phyloP scores from a whole-genome alignment of 2,797 vertebrate genomes.

The Tinamus major region DNA sequence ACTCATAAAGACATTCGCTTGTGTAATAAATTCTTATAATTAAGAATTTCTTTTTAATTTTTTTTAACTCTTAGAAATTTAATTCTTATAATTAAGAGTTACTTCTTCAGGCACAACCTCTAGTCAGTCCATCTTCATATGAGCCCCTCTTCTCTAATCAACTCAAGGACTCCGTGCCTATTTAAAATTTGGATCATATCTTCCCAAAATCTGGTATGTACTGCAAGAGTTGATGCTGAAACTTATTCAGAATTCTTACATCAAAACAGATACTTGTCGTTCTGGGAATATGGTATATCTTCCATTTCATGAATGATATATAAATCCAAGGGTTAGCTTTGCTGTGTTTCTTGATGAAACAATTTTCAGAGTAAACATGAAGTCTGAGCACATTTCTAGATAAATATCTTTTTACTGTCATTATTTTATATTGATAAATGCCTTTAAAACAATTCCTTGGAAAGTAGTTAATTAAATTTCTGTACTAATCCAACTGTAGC shows the following conservation, averaged over 20 bases:
- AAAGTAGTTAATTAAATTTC: not conserved
- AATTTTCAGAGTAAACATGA: constrained; percentile 14
- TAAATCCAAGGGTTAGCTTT: not conserved
- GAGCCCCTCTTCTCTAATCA: not conserved
- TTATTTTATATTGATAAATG: constrained; percentile 34
- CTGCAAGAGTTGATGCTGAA: not conserved
- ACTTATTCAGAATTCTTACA: constrained; percentile 18
- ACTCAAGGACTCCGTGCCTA: not conserved
- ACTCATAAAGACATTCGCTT: not conserved
- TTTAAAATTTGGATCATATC: not conserved
- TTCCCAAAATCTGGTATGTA: not conserved
- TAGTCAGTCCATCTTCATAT: not conserved
- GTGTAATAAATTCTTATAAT: not conserved
- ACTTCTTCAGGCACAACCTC: not conserved
- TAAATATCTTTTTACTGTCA: constrained; percentile 1
- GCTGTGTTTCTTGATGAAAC: not conserved
- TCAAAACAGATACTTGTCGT: not conserved
- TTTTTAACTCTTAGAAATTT: too few relatives aligned
- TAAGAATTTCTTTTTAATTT: too few relatives aligned
- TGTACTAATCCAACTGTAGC: not conserved
- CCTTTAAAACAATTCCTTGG: constrained; percentile 8
- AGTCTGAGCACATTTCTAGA: not conserved
- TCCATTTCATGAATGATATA: not conserved
- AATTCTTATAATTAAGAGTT: not conserved
- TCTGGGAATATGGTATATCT: not conserved